Evolutionary conservation across 2,888 invertebrate species (phyloP).

Genomic region (Merodon equestris): DNA sequence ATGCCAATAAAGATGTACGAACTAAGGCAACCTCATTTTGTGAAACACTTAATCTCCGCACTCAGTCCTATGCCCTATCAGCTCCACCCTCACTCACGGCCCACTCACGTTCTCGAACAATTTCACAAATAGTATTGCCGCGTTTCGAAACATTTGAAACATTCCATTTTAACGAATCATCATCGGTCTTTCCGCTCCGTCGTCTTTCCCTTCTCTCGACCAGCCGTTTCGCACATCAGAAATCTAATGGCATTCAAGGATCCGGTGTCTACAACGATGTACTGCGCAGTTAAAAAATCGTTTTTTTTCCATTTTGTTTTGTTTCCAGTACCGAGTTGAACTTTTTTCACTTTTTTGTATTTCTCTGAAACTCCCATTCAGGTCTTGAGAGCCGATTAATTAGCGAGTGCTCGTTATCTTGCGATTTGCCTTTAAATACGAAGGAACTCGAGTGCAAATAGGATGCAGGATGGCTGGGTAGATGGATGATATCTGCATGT

Average conservation of each 20-base stretch:
- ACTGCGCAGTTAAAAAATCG: slow-evolving; percentile 25
- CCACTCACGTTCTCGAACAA: slow-evolving; percentile 66
- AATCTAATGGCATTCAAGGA: slow-evolving; percentile 34
- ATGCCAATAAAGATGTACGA: slow-evolving; percentile 24
- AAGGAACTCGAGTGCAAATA: slow-evolving; percentile 59
- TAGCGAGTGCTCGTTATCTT: slow-evolving; percentile 67
- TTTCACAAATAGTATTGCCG: slow-evolving; percentile 66
- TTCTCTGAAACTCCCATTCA: slow-evolving; percentile 37
- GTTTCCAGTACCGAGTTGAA: slow-evolving; percentile 43
- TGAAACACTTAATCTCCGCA: slow-evolving; percentile 23
- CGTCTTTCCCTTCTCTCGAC: no score
- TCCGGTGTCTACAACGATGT: slow-evolving; percentile 30
- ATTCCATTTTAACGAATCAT: slow-evolving; percentile 40
- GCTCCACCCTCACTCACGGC: slow-evolving; percentile 12
- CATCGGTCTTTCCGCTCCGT: neutral
- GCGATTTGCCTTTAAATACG: slow-evolving; percentile 67
- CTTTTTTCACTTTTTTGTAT: slow-evolving; percentile 1
- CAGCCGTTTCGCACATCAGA: neutral
- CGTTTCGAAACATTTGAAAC: slow-evolving; percentile 35
- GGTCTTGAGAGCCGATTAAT: slow-evolving; percentile 63
- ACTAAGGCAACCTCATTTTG: slow-evolving; percentile 36
- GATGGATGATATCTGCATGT: slow-evolving; percentile 49
- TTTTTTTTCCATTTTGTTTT: slow-evolving; percentile 47
- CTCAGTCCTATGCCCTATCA: slow-evolving; percentile 9
- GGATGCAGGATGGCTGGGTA: slow-evolving; percentile 34